These are phyloP conservation scores for Pantherophis guttatus DNA, from an alignment of 2,113 vertebrate genomes.

Conservation along the genomic window DNA sequence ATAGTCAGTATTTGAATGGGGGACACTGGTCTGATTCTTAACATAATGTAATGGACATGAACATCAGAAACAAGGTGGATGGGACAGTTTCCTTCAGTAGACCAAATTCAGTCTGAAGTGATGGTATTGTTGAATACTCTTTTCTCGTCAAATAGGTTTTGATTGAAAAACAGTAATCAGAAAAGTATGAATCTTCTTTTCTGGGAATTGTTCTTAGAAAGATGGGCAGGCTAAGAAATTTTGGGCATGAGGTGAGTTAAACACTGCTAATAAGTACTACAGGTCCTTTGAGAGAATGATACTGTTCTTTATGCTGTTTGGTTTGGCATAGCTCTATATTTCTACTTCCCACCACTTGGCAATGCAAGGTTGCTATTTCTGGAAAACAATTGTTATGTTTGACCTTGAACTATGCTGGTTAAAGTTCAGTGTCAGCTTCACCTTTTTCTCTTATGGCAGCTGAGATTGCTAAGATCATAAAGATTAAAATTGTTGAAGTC, in stretches of 20 bases:
- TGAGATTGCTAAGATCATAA: constrained; percentile 12
- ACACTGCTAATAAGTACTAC: background rate
- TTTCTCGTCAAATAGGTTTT: background rate
- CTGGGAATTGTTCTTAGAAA: background rate
- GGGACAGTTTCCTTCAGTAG: background rate
- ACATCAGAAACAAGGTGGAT: background rate
- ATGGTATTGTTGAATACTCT: background rate
- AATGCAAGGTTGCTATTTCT: constrained; percentile 14
- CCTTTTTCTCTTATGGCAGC: constrained; percentile 32
- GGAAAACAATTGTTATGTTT: constrained; percentile 25
- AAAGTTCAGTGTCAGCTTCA: constrained; percentile 9
- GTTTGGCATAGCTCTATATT: background rate
- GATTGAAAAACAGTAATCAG: background rate
- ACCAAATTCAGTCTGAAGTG: background rate
- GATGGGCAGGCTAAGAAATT: background rate
- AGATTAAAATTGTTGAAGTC: constrained; percentile 23
- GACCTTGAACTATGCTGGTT: constrained; percentile 35
- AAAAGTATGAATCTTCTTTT: constrained; percentile 10
- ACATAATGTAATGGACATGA: background rate
- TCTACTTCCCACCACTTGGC: constrained; percentile 26
- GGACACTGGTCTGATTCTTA: background rate
- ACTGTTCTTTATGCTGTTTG: constrained; percentile 11
- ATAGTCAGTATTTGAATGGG: background rate
- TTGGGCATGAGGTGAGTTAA: background rate
- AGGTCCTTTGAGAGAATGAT: constrained; percentile 1